Evolutionary conservation across 2,888 invertebrate species (phyloP).

Genomic region (Trissolcus brochymenae): DNA sequence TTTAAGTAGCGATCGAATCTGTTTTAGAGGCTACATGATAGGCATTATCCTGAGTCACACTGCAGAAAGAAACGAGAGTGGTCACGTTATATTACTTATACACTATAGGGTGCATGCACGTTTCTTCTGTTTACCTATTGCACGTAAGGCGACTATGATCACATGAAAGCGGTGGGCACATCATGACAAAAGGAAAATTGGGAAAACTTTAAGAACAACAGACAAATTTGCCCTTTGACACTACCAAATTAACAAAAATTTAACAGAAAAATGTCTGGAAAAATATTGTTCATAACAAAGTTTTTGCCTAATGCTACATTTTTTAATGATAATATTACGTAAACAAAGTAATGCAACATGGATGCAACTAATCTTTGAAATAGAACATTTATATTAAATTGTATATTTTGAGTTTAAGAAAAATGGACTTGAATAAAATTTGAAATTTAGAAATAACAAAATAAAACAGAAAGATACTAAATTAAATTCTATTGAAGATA

Average conservation of each 20-base stretch:
- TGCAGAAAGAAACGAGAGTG: slow-evolving; percentile 51
- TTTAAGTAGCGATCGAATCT: slow-evolving; percentile 45
- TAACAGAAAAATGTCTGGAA: too few relatives aligned
- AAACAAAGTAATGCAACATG: too few relatives aligned
- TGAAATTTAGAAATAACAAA: not conserved
- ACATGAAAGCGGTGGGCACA: slow-evolving; percentile 34
- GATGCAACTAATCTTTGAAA: too few relatives aligned
- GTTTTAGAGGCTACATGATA: slow-evolving; percentile 59
- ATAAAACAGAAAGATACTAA: not conserved
- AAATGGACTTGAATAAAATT: too few relatives aligned
- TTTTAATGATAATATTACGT: too few relatives aligned
- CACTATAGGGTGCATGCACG: slow-evolving; percentile 52
- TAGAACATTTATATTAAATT: too few relatives aligned
- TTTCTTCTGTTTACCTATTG: slow-evolving; percentile 22
- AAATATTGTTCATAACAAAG: too few relatives aligned
- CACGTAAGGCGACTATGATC: slow-evolving; percentile 36
- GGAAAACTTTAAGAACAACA: not conserved
- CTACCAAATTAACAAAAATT: too few relatives aligned
- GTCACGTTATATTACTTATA: slow-evolving; percentile 56
- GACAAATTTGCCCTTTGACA: too few relatives aligned
- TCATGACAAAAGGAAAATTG: slow-evolving; percentile 25
- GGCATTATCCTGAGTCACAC: slow-evolving; percentile 69
- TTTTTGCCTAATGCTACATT: too few relatives aligned
- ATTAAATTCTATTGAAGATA: not conserved
- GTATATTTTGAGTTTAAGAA: too few relatives aligned